Evolutionary conservation across 2,888 invertebrate species (phyloP), one percentile per base, ranked within the genome.

Genomic region (Germaria angustata): DNA sequence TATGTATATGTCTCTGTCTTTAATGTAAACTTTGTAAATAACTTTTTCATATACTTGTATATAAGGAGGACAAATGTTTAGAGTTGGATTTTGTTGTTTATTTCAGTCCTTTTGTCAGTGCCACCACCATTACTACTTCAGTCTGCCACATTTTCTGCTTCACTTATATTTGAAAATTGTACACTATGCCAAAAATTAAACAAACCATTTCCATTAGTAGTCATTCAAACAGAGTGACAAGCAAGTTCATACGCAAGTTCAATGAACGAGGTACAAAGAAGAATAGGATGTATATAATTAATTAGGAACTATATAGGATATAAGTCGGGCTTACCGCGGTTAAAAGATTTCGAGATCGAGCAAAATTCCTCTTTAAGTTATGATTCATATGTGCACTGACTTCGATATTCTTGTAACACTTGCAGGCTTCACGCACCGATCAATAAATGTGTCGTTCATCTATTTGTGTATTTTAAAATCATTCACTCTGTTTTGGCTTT

Each of bases 41-140:
- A 28, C 5, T 49, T 20, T 39, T n/a, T n/a, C n/a, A 51, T 65
- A 51, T 51, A 28, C 24, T 17, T 11, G 24, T 17, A n/a, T 32
- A 11, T 32, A 9, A 41, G 44, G 22, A 55, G 32, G 22, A 20
- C 20, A 68, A 39, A 63, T 63, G 32, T 36, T 24, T 20, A 34
- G 28, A 20, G 39, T 11, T 34, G 32, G 13, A 49, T 61, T 17
- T 59, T 46, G 7, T 44, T 39, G 22, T 32, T 20, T 44, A 20
- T 44, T 66, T 73, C 17, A 55, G 49, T 51, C 22, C 59, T 76
- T 72, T 66, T 61, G 72, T 53, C 66, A 61, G 59, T 65, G 59
- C 49, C 75, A 75, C 49, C 65, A 41, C 39, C 66, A 44, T 49
- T 28, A 22, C 17, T 59, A 57, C 55, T 55, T 65, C 6, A 49